phyloP scores from a whole-genome alignment of 2,888 invertebrate genomes.

The Crossocerus cetratus region DNA sequence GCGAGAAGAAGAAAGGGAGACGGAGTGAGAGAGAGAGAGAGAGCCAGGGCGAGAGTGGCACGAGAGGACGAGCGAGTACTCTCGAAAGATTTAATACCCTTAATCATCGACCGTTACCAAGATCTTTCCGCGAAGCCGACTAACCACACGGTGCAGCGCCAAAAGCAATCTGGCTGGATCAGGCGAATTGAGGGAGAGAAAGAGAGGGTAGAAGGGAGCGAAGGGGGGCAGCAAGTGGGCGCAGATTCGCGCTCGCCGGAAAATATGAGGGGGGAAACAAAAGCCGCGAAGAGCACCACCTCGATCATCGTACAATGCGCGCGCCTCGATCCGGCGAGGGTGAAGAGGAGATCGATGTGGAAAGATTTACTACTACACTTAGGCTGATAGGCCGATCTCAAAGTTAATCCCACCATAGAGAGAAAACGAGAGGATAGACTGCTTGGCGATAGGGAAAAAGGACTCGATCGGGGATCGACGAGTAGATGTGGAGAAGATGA shows the following conservation, averaged over 20 bases:
- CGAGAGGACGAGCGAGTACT: not conserved
- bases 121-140: constrained; percentile 22
- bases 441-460: no score
- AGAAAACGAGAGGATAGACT: no score
- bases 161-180: constrained; percentile 19
- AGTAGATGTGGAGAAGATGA: not conserved
- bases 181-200: not conserved
- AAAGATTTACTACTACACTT: no score
- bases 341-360: no score
- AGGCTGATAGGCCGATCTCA: no score
- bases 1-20: not conserved
- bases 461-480: not conserved
- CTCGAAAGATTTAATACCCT: constrained; percentile 29
- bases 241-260: constrained; percentile 3
- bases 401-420: no score
- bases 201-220: no score
- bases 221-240: not conserved
- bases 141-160: constrained; percentile 21
- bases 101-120: constrained; percentile 29
- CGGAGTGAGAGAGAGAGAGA: constrained; percentile 9
- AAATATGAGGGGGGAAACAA: constrained; percentile 16
- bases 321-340: not conserved
- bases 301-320: constrained; percentile 21
- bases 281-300: constrained; percentile 2
- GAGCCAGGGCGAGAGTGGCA: constrained; percentile 6